Percentiles rank a stretch among this genome's conserved stretches.
These are phyloP conservation scores for Patella pellucida DNA, from an alignment of 2,888 invertebrate species.

Conservation along the genomic window DNA sequence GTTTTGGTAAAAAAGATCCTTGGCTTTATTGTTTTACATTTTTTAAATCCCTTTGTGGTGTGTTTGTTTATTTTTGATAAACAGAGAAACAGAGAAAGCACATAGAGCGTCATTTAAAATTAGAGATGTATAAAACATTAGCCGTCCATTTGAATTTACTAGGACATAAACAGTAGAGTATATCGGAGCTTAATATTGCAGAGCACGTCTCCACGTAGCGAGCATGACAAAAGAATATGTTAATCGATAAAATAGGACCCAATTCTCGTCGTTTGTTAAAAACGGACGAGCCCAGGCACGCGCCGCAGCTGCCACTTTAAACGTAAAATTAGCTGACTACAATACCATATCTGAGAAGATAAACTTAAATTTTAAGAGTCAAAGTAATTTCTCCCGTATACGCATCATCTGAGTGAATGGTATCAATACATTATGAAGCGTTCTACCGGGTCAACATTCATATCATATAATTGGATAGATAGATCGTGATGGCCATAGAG, in stretches of 20 bases:
- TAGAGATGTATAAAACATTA: conserved; percentile 5
- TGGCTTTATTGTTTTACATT: too few relatives aligned
- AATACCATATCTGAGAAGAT: neutral
- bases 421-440: too few relatives aligned
- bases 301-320: conserved; percentile 37
- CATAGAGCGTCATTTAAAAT: neutral
- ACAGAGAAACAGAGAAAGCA: neutral
- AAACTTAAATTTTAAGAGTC: too few relatives aligned
- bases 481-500: too few relatives aligned
- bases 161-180: conserved; percentile 12
- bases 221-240: conserved; percentile 22
- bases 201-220: conserved; percentile 22
- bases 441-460: too few relatives aligned
- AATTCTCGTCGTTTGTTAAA: conserved; percentile 27
- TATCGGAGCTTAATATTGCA: conserved; percentile 21
- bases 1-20: too few relatives aligned
- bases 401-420: too few relatives aligned
- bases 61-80: too few relatives aligned
- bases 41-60: too few relatives aligned
- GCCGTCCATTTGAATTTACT: too few relatives aligned
- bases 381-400: too few relatives aligned
- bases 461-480: too few relatives aligned
- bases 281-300: conserved; percentile 29
- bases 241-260: conserved; percentile 22
- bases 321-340: conserved; percentile 20